phyloP scores from a whole-genome alignment of 2,888 invertebrate species.

The Frankliniella intonsa region DNA sequence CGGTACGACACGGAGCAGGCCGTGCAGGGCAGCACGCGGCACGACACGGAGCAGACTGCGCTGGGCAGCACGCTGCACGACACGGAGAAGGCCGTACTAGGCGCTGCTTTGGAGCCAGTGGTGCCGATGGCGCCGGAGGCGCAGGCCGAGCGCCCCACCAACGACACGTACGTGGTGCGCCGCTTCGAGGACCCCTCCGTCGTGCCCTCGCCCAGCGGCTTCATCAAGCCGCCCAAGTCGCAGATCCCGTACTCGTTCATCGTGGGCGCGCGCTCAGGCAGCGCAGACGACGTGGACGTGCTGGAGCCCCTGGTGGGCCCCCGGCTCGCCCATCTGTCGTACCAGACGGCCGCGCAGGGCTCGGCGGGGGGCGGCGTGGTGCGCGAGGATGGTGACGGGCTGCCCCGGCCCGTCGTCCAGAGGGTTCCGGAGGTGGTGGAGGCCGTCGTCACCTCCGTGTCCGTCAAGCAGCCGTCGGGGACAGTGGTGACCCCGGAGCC shows the following conservation, averaged over 20 bases:
- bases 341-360: background rate
- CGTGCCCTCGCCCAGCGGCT: background rate
- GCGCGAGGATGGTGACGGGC: constrained; percentile 53
- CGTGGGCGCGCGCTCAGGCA: background rate
- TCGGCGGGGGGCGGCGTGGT: background rate
- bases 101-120: too few relatives aligned
- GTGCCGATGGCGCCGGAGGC: background rate
- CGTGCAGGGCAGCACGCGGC: background rate
- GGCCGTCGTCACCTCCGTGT: constrained; percentile 40
- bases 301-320: constrained; percentile 21
- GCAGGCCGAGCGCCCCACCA: background rate
- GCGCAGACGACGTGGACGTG: constrained; percentile 13
- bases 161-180: background rate
- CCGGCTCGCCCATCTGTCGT: background rate
- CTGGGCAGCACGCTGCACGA: background rate
- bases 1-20: background rate
- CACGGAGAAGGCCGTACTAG: background rate
- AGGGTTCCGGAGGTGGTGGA: constrained; percentile 39
- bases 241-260: constrained; percentile 14
- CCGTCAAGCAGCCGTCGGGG: constrained; percentile 38
- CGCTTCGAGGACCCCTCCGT: background rate
- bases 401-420: constrained; percentile 53
- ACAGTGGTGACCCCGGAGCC: constrained; percentile 2
- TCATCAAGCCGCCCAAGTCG: constrained; percentile 10
- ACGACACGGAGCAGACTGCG: background rate